phyloP scores from a whole-genome alignment of 2,113 vertebrate species.

The Sciurus niger region DNA sequence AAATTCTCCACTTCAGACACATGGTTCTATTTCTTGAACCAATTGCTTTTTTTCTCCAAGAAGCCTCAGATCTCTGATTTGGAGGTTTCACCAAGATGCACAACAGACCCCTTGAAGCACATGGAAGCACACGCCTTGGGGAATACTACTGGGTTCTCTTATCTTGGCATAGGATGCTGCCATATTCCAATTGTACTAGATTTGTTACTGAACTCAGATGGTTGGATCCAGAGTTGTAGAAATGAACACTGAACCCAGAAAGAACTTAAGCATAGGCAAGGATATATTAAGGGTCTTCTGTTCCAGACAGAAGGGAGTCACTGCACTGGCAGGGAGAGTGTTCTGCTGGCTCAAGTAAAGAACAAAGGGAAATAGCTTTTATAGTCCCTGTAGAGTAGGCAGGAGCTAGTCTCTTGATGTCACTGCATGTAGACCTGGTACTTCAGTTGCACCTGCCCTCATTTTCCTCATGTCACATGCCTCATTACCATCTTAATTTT shows the following conservation, averaged over 20 bases:
- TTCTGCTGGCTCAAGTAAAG: background rate
- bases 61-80: background rate
- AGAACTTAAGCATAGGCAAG: background rate
- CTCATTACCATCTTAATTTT: background rate
- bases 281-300: no score
- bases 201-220: background rate
- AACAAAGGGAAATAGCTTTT: background rate
- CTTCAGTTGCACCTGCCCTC: background rate
- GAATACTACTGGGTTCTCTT: background rate
- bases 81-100: background rate
- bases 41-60: background rate
- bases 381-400: no score
- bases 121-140: background rate
- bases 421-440: background rate
- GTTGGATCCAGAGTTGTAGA: background rate
- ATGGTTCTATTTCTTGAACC: background rate
- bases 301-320: background rate
- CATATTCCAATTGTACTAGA: background rate
- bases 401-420: background rate
- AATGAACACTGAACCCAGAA: background rate
- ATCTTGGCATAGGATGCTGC: background rate
- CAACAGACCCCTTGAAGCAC: background rate
- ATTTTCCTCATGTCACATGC: background rate
- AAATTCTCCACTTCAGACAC: background rate
- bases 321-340: background rate